Percentiles rank a stretch among this genome's conserved stretches.
These are phyloP conservation scores for Spheniscus humboldti DNA, from an alignment of 2,797 vertebrate genomes.

Conservation along the genomic window DNA sequence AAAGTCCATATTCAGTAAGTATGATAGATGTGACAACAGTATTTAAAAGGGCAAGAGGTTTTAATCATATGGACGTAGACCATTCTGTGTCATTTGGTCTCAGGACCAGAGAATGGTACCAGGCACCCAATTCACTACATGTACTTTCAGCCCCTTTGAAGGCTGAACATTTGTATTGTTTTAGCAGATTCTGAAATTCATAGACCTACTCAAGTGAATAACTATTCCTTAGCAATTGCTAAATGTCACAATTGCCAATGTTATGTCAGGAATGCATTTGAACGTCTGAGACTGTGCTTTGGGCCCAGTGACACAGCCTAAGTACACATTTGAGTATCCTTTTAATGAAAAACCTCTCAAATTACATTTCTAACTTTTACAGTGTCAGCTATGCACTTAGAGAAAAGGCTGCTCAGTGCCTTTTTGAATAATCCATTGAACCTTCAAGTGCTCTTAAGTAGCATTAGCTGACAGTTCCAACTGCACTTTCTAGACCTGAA, in stretches of 20 bases:
- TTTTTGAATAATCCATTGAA: conserved; percentile 35
- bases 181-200: neutral
- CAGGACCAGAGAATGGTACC: neutral
- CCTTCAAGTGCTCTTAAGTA: conserved; percentile 26
- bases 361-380: conserved; percentile 19
- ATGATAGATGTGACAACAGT: neutral
- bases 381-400: neutral
- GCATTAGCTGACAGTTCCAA: neutral
- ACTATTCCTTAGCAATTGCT: neutral
- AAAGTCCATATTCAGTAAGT: neutral
- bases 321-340: neutral
- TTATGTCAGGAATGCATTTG: conserved; percentile 39
- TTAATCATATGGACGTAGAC: neutral
- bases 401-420: neutral
- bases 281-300: neutral
- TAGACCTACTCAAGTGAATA: neutral
- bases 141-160: neutral
- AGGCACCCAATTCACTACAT: neutral
- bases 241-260: neutral
- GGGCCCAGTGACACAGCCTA: neutral
- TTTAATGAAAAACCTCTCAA: neutral
- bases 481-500: conserved; percentile 17
- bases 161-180: neutral
- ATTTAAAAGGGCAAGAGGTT: neutral
- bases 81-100: neutral